Percentiles rank a stretch among this genome's conserved stretches.
Evolutionary conservation across 2,888 invertebrate genomes (phyloP).

Genomic region (Cyclophora punctaria): DNA sequence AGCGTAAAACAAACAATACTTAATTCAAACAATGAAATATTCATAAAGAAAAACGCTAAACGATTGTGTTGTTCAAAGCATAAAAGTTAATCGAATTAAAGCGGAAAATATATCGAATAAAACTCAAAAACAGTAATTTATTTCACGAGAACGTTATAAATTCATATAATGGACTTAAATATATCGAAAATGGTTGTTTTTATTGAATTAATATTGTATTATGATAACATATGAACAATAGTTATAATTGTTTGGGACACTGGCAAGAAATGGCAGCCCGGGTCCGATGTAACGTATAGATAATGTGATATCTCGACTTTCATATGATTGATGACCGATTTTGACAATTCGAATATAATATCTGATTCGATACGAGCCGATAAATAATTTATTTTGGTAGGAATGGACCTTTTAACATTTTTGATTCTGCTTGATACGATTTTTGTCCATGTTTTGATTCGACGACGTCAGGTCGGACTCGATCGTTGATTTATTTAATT

Average conservation of each 20-base stretch:
- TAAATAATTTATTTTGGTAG: constrained; percentile 56
- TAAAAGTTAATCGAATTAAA: not conserved
- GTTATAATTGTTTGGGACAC: constrained; percentile 35
- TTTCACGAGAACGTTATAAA: constrained; percentile 1
- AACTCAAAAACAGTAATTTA: constrained; percentile 17
- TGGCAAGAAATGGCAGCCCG: constrained; percentile 37
- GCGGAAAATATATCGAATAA: constrained; percentile 6
- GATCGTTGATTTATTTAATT: too few species aligned
- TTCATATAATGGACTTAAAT: too few species aligned
- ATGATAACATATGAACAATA: constrained; percentile 36
- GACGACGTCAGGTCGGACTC: too few species aligned
- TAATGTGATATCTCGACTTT: constrained; percentile 47
- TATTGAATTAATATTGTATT: constrained; percentile 13
- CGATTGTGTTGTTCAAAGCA: too few species aligned
- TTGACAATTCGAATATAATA: constrained; percentile 56
- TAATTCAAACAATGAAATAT: too few species aligned
- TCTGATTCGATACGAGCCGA: constrained; percentile 39
- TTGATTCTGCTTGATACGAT: constrained; percentile 35
- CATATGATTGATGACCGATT: constrained; percentile 66
- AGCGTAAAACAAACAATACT: too few species aligned
- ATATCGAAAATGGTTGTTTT: constrained; percentile 14
- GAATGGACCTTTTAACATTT: constrained; percentile 38
- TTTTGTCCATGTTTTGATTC: constrained; percentile 24
- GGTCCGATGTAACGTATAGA: constrained; percentile 45
- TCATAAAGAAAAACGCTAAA: too few species aligned